Base-by-base conservation (phyloP, 2,888 invertebrate genomes). In the Drosophila maculinotata region DNA sequence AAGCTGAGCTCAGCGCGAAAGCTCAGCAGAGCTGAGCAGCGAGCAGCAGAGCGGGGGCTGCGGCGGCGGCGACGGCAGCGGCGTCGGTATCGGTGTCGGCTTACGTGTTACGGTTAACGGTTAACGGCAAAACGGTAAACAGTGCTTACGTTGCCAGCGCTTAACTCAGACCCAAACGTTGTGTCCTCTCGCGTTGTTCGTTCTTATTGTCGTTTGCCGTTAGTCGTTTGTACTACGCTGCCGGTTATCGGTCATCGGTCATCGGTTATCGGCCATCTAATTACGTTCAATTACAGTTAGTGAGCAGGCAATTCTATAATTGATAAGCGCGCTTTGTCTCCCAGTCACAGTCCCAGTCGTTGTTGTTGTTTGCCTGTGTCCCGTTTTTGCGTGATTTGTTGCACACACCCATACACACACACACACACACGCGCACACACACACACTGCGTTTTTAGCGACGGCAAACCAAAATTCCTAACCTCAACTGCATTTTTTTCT, bases 401-500 rank as follows among this genome's bases (percentile, higher is more conserved):
- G 12, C 30, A 26, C 23, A 25, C 28, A 48, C 25, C 36, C 20
- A 41, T 44, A 35, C 35, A 36, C n/a, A 35, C 20, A 28, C 12
- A 14, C n/a, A 56, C 31, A 36, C 33, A 35, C 45, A 14, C 41
- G 20, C 41, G 47, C n/a, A 39, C 31, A 1, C 25, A 35, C 33
- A 45, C 41, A 36, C 14, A 8, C 36, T 10, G 52, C 30, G 35
- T 20, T 31, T 44, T 54, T 62, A 17, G 33, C 71, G 54, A 54
- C 68, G 72, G 56, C 52, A 30, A 31, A 14, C 9, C 9, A 14
- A 9, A 28, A 15, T 28, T 15, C 25, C 33, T 15, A 15, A 26
- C 33, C n/a, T 41, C 12, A 45, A 45, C 28, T 1, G 10, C 28
- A 17, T 83, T 80, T 80, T 80, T 80, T 80, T 80, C 64, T 41